A percentile compares a stretch with the other conserved stretches of the same genome.
Evolutionary conservation across 1,140 invertebrate genomes (phyloP).

Genomic region (Trachelipus rathkii): DNA sequence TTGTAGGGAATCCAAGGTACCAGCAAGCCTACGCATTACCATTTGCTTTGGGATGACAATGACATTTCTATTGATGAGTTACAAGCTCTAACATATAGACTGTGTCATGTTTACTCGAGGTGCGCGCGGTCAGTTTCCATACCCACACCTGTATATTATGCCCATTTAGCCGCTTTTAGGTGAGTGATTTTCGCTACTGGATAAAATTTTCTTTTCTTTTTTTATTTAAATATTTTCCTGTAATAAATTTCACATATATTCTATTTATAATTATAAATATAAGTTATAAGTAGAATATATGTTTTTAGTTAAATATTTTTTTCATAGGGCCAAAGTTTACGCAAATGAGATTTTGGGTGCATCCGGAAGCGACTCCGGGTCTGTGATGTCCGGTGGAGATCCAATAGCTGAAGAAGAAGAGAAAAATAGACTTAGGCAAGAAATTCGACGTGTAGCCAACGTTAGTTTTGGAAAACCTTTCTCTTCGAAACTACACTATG

Average conservation of each 20-base stretch:
- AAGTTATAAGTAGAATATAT: neutral
- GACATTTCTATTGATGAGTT: conserved; percentile 68
- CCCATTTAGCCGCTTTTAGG: conserved; percentile 81
- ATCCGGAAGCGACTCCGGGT: neutral
- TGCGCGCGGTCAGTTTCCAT: conserved; percentile 84
- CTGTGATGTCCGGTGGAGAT: neutral
- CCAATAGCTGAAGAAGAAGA: neutral
- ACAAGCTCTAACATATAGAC: conserved; percentile 75
- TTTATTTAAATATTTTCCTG: neutral
- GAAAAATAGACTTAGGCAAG: neutral
- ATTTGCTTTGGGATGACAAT: conserved; percentile 75
- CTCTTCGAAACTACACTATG: neutral
- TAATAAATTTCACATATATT: neutral
- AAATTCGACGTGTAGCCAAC: neutral
- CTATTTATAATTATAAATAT: neutral
- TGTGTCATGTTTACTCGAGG: conserved; percentile 83
- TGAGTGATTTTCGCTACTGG: conserved; percentile 4
- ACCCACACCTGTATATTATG: conserved; percentile 90
- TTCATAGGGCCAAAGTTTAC: neutral
- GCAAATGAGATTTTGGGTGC: neutral
- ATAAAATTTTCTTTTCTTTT: neutral
- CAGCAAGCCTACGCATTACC: conserved; percentile 81
- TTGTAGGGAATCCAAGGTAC: conserved; percentile 64
- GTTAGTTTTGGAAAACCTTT: neutral
- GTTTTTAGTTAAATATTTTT: neutral